These are phyloP conservation scores for Apamea sordens DNA, from an alignment of 2,888 invertebrate species.

Conservation along the genomic window DNA sequence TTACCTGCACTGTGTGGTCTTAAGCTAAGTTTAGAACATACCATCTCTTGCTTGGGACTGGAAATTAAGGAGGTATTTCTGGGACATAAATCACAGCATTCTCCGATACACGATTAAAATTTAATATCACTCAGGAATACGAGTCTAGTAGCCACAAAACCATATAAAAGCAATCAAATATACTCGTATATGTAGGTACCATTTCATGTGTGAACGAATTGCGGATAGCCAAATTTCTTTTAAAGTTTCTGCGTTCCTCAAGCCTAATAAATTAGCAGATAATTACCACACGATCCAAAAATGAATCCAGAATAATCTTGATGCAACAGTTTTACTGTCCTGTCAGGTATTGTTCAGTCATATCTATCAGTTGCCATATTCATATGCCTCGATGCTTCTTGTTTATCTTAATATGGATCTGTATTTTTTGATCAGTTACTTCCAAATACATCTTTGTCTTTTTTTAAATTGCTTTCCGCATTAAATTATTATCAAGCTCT, in stretches of 20 bases:
- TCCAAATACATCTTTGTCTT: background rate
- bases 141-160: background rate
- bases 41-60: background rate
- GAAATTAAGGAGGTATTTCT: conserved; percentile 24
- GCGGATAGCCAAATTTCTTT: background rate
- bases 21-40: conserved; percentile 40
- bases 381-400: background rate
- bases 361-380: background rate
- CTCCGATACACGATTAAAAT: background rate
- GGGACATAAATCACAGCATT: conserved; percentile 4
- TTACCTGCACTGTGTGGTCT: conserved; percentile 42
- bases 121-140: background rate
- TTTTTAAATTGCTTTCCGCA: too few species aligned
- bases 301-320: background rate
- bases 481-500: background rate
- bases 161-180: background rate
- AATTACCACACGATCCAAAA: background rate
- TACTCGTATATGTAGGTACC: background rate
- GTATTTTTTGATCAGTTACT: background rate
- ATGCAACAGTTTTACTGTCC: background rate
- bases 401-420: background rate
- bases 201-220: conserved; percentile 1
- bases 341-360: background rate
- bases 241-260: background rate
- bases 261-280: background rate